phyloP scores from a whole-genome alignment of 1,140 invertebrate species.

The Wiebesia pumilae region DNA sequence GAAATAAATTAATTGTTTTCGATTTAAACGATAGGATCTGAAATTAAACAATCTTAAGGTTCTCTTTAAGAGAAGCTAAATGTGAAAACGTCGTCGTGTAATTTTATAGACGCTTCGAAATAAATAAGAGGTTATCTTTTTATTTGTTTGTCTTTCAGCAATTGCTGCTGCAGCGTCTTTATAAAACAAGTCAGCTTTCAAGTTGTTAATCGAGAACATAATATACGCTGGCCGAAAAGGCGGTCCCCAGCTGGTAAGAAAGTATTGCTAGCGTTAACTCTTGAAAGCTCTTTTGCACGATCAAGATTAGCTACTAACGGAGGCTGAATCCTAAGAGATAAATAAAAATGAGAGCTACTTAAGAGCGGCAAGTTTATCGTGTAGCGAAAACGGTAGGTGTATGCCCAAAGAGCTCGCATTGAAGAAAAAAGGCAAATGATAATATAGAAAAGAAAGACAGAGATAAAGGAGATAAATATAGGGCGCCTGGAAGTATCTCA shows the following conservation, averaged over 20 bases:
- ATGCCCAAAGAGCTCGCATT: not conserved
- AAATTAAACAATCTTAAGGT: not conserved
- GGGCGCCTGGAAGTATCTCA: not conserved
- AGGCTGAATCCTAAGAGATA: not conserved
- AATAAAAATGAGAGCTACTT: constrained; percentile 21
- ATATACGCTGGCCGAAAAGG: not conserved
- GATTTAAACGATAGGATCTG: not conserved
- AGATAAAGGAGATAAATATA: not conserved
- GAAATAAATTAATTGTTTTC: not conserved
- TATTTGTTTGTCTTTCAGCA: not conserved
- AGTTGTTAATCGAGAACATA: not conserved
- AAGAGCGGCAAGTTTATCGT: not conserved
- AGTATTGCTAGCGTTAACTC: constrained; percentile 8
- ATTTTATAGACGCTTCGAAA: not conserved
- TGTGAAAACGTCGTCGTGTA: too few relatives aligned
- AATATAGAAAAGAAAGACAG: not conserved
- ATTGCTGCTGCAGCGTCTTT: not conserved
- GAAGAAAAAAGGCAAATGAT: constrained; percentile 12
- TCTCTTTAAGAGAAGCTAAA: too few relatives aligned
- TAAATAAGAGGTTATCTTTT: not conserved
- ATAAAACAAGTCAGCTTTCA: not conserved
- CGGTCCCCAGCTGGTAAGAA: not conserved
- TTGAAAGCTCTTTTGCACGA: constrained; percentile 18
- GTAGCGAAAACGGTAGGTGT: constrained; percentile 1
- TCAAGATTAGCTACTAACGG: constrained; percentile 20